Percentiles rank a stretch among this genome's conserved stretches.
phyloP scores from a whole-genome alignment of 2,797 vertebrate genomes.

The Gastrophryne carolinensis region DNA sequence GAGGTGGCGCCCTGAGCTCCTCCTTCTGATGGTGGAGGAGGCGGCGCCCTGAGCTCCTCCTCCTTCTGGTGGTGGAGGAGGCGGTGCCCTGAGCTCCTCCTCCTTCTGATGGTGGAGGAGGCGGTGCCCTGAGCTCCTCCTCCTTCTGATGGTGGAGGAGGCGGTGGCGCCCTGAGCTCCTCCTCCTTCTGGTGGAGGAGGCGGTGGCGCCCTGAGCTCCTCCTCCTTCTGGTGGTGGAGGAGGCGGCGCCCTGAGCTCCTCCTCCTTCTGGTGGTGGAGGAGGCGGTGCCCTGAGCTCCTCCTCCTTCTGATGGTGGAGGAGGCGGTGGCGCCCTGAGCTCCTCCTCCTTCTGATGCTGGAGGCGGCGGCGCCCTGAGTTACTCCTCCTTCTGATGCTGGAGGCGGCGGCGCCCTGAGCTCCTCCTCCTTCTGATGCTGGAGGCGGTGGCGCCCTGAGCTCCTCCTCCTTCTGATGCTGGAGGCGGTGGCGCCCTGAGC shows the following conservation, averaged over 20 bases:
- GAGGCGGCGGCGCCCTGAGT: not conserved
- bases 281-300: not conserved
- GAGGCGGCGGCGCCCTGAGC: not conserved
- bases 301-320: not conserved
- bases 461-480: accelerated
- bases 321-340: not conserved
- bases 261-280: not conserved
- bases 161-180: not conserved
- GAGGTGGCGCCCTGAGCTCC: not conserved
- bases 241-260: not conserved
- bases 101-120: no score
- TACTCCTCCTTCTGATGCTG: not conserved
- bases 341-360: not conserved
- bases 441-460: not conserved
- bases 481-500: not conserved
- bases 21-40: no score
- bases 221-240: not conserved
- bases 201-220: not conserved
- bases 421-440: not conserved
- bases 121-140: not conserved
- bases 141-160: no score
- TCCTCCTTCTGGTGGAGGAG: not conserved
- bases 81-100: not conserved
- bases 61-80: no score
- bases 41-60: not conserved